Evolutionary conservation across 2,797 vertebrate genomes (phyloP).

Genomic region (Hapalemur alaotrensis): DNA sequence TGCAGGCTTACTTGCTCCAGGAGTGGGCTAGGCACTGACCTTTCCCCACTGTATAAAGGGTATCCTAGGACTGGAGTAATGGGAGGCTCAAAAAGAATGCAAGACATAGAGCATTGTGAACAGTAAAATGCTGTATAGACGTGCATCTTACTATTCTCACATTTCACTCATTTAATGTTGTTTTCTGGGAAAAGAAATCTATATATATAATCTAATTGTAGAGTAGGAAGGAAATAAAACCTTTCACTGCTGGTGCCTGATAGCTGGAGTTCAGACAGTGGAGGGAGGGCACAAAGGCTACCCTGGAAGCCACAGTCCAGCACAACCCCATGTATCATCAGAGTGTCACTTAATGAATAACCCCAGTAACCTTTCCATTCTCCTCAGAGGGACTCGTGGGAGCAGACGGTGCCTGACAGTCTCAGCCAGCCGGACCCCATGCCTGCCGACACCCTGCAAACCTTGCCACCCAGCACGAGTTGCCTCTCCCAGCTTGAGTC

Average conservation of each 20-base stretch:
- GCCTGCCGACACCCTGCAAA: slow-evolving; percentile 86
- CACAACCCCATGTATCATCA: accelerated
- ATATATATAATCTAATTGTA: background rate
- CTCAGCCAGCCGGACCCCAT: slow-evolving; percentile 86
- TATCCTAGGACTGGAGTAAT: background rate
- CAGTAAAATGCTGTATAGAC: background rate
- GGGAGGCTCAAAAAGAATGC: background rate
- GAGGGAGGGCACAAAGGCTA: too few species aligned
- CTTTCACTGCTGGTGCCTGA: background rate
- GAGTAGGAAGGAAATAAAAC: background rate
- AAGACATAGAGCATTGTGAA: background rate
- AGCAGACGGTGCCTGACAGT: slow-evolving; percentile 86
- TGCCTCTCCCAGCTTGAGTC: slow-evolving; percentile 88
- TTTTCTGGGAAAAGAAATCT: background rate
- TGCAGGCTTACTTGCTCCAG: background rate
- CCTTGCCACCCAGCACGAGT: slow-evolving; percentile 71
- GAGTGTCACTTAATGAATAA: background rate
- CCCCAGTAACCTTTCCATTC: background rate
- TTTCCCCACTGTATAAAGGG: background rate
- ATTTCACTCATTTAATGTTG: background rate
- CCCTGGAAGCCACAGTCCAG: accelerated
- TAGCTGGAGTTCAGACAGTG: background rate
- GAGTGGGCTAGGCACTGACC: accelerated
- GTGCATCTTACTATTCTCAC: background rate
- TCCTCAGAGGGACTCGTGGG: slow-evolving; percentile 93